phyloP scores from a whole-genome alignment of 2,888 invertebrate genomes.

The Lithosia quadra region DNA sequence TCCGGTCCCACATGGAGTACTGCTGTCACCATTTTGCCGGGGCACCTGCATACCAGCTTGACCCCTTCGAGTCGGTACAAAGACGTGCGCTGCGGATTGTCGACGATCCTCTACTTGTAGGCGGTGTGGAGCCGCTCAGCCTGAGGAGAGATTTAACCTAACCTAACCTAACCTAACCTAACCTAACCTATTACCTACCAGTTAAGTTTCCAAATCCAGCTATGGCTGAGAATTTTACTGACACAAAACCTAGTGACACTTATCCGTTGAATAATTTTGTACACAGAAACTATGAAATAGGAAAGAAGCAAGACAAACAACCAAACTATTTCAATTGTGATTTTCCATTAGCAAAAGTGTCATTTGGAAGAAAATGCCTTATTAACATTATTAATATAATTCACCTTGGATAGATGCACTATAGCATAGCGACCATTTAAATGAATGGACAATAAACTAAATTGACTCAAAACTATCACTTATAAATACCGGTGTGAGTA shows the following conservation, averaged over 20 bases:
- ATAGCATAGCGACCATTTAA: neutral
- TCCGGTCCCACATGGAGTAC: no score
- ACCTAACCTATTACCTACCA: no score
- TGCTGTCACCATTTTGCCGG: no score
- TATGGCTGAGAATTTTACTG: neutral
- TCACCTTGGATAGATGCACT: neutral
- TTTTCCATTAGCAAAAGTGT: neutral
- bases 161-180: no score
- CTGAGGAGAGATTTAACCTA: no score
- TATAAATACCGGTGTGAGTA: neutral
- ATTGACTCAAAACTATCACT: constrained; percentile 3
- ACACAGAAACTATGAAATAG: neutral
- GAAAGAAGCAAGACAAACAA: neutral
- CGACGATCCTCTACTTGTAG: no score
- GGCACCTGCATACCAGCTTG: no score
- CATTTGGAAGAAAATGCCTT: neutral
- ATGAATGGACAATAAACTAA: constrained; percentile 3
- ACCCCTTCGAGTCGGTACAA: no score
- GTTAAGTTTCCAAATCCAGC: neutral
- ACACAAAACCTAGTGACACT: neutral
- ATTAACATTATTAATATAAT: neutral
- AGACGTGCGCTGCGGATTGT: no score
- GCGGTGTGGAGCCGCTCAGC: no score
- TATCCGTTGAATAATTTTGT: no score
- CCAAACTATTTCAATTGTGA: neutral